Percentiles rank a stretch among this genome's conserved stretches.
phyloP scores from a whole-genome alignment of 2,113 vertebrate genomes.

The Gallinago jamesoni region DNA sequence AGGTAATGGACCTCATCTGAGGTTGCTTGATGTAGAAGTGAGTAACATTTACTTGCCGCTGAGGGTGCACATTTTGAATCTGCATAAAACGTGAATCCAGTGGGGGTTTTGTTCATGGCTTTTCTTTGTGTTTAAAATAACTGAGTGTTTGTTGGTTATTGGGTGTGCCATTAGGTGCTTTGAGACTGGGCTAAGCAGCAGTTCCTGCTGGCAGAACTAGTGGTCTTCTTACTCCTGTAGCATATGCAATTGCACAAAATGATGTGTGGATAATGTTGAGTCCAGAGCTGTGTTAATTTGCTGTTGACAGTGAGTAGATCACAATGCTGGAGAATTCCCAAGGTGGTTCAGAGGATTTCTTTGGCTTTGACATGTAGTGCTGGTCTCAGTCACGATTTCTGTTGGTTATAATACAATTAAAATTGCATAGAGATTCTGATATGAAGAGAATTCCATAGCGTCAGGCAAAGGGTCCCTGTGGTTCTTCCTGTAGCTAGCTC shows the following conservation, averaged over 20 bases:
- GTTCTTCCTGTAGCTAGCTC: not conserved
- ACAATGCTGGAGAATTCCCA: not conserved
- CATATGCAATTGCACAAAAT: accelerated
- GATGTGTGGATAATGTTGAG: accelerated
- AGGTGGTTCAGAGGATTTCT: not conserved
- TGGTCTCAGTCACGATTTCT: not conserved
- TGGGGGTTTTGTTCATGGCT: not conserved
- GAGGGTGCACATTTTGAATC: accelerated
- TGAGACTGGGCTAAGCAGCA: not conserved
- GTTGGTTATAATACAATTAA: not conserved
- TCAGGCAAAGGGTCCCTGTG: not conserved
- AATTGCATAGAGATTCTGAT: not conserved
- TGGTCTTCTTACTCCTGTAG: not conserved
- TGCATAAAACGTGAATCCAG: accelerated
- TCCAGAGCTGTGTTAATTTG: not conserved
- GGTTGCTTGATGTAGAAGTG: accelerated
- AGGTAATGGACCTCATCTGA: not conserved
- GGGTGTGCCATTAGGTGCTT: not conserved
- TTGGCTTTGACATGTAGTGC: not conserved
- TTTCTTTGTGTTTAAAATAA: not conserved
- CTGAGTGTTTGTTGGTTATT: not conserved
- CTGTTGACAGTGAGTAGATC: not conserved
- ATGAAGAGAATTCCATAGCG: not conserved
- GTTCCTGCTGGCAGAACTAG: not conserved
- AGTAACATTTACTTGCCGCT: not conserved